Base-by-base conservation (phyloP, 1,140 invertebrate genomes). In the Micrasema minimum region DNA sequence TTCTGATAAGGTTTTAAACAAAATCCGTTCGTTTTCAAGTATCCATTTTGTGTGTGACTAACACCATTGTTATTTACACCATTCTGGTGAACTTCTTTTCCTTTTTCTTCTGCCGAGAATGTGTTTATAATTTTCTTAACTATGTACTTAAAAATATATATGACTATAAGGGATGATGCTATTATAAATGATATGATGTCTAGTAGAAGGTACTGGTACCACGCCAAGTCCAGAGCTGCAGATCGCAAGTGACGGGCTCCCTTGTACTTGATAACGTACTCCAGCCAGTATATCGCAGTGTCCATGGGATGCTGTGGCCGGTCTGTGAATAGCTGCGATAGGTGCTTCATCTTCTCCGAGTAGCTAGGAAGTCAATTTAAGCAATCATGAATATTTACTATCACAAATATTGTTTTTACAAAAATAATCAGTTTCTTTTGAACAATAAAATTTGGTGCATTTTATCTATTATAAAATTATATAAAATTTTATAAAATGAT, bases 171-270 rank as follows among this genome's bases (percentile, higher is more conserved):
- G n/a, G 14, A 18, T 11, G 37, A 23, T 11, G 68, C 41, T 35
- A 69, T n/a, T 18, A 72, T 43, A 61, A 71, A 71, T 16, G 37
- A 73, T 66, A 85, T 79, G 2, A 89, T 86, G 77, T 89, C 88
- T 2, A 89, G 72, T 14, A 88, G 72, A 43, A 86, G 82, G 76
- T 87, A 88, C 74, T 88, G 81, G 77, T 86, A 87, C 79, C 86
- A 86, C n/a, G 81, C 79, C 65, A 89, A 80, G 0, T 85, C 78
- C 2, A 84, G 72, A 0, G 85, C 87, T 12, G 84, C 81, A 2
- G 86, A 84, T 50, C 80, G 77, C 73, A 89, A 79, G 75, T 88
- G 86, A 0, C 77, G 77, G 0, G 87, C 87, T 37, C 88, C 88
- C 45, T 83, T 82, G 72, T 89, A 83, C 11, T 86, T 78, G 2